phyloP scores from a whole-genome alignment of 30 jellyfish, hydroid and myxozoan genomes.

The Catostylus mosaicus region DNA sequence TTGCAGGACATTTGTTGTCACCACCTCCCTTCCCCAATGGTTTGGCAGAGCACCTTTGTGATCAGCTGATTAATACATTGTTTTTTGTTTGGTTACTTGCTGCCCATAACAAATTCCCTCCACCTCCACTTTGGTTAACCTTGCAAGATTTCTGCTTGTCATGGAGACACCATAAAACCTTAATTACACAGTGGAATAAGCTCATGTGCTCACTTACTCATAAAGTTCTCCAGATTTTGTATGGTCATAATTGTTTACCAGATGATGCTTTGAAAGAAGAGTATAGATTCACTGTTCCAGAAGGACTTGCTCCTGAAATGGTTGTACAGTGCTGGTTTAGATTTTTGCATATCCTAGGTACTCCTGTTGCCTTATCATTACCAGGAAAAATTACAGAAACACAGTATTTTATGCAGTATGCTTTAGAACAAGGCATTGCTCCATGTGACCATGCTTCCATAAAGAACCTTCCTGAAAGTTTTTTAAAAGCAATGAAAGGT shows the following conservation, averaged over 20 bases:
- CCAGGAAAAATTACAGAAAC: conserved; percentile 71
- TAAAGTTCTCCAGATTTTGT: conserved; percentile 71
- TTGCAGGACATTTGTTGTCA: conserved; percentile 89
- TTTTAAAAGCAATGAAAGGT: conserved; percentile 90
- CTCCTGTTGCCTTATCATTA: conserved; percentile 84
- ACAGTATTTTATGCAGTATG: conserved; percentile 62
- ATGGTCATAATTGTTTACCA: conserved; percentile 82
- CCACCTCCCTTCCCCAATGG: conserved; percentile 94
- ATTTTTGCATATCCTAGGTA: conserved; percentile 85
- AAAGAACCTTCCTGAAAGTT: conserved; percentile 83
- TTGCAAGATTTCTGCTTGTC: conserved; percentile 81
- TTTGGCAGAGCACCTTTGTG: conserved; percentile 95
- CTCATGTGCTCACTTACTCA: conserved; percentile 77
- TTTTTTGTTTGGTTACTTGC: conserved; percentile 89
- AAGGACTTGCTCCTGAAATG: conserved; percentile 75
- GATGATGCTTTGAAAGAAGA: conserved; percentile 72
- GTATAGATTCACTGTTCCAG: conserved; percentile 60
- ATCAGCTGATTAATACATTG: conserved; percentile 75
- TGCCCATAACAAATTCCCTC: conserved; percentile 75
- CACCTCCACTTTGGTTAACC: conserved; percentile 97
- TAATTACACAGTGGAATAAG: conserved; percentile 89
- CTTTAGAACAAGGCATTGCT: conserved; percentile 70
- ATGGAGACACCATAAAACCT: conserved; percentile 93
- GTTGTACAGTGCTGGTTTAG: conserved; percentile 97
- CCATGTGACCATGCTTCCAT: conserved; percentile 84